A percentile compares a stretch with the other conserved stretches of the same genome.
These are phyloP conservation scores for Pongo pygmaeus DNA, from an alignment of 2,113 vertebrate genomes.

Conservation along the genomic window DNA sequence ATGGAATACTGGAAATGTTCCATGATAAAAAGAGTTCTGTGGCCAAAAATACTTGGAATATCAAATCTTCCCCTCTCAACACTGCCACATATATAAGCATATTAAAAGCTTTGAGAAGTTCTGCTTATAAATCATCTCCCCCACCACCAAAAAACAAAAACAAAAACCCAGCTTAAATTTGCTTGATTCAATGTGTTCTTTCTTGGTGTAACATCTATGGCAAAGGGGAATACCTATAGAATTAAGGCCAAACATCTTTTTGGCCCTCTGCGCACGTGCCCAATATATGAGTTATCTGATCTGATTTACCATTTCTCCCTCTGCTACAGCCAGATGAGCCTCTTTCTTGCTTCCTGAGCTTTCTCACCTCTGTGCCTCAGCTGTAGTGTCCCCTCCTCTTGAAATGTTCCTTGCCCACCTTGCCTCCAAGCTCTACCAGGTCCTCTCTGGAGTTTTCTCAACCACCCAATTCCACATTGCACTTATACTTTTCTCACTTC, in stretches of 20 bases:
- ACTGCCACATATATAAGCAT: background rate
- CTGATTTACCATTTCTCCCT: background rate
- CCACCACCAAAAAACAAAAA: background rate
- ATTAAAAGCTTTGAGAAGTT: background rate
- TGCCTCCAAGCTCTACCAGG: background rate
- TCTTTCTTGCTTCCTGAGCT: background rate
- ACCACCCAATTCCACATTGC: background rate
- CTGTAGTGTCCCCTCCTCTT: background rate
- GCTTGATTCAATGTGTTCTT: background rate
- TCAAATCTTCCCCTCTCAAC: background rate
- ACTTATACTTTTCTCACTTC: background rate
- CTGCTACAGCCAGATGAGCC: background rate
- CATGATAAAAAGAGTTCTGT: background rate
- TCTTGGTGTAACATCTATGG: background rate
- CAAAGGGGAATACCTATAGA: background rate
- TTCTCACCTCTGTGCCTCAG: background rate
- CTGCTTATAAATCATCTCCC: background rate
- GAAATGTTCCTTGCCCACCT: background rate
- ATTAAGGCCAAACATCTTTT: too few relatives aligned
- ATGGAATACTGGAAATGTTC: background rate
- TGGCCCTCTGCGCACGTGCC: background rate
- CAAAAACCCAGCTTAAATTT: background rate
- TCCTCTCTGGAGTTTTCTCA: background rate
- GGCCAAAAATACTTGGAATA: background rate
- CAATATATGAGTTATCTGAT: background rate